phyloP scores from a whole-genome alignment of 2,888 invertebrate species.

The Stenurella melanura region DNA sequence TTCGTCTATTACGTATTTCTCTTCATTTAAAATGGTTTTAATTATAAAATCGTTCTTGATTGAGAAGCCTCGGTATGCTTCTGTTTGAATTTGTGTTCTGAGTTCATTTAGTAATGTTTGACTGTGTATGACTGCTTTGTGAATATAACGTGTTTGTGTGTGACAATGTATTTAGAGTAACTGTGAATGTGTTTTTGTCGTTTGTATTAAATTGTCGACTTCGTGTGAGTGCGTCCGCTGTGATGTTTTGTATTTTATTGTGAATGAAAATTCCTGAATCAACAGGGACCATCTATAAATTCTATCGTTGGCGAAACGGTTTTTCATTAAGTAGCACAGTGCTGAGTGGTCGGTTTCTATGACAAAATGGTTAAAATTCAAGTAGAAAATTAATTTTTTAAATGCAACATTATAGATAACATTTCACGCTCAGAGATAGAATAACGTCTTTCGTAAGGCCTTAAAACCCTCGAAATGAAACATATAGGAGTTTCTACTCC shows the following conservation, averaged over 20 bases:
- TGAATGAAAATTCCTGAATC: constrained; percentile 37
- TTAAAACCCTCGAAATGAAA: constrained; percentile 17
- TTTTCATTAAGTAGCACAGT: constrained; percentile 22
- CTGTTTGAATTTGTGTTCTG: neutral
- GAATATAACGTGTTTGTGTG: constrained; percentile 10
- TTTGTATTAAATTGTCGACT: constrained; percentile 7
- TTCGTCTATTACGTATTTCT: constrained; percentile 22
- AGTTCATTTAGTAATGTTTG: neutral
- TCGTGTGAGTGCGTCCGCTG: constrained; percentile 23
- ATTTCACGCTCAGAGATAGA: constrained; percentile 26
- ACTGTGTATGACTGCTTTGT: neutral
- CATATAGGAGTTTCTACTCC: neutral
- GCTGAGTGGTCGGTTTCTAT: too few species aligned
- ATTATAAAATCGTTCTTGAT: constrained; percentile 14
- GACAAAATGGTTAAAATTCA: neutral
- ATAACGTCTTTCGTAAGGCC: constrained; percentile 25
- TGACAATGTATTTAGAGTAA: neutral
- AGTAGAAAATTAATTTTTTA: constrained; percentile 26
- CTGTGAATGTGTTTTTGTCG: neutral
- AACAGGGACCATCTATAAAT: constrained; percentile 38
- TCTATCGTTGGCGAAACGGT: constrained; percentile 25
- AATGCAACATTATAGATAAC: constrained; percentile 15
- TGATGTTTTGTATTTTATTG: constrained; percentile 31
- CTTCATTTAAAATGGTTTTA: too few species aligned
- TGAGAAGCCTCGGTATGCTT: too few species aligned